Base-by-base conservation (phyloP, 2,797 vertebrate genomes). In the Rhinella marina region DNA sequence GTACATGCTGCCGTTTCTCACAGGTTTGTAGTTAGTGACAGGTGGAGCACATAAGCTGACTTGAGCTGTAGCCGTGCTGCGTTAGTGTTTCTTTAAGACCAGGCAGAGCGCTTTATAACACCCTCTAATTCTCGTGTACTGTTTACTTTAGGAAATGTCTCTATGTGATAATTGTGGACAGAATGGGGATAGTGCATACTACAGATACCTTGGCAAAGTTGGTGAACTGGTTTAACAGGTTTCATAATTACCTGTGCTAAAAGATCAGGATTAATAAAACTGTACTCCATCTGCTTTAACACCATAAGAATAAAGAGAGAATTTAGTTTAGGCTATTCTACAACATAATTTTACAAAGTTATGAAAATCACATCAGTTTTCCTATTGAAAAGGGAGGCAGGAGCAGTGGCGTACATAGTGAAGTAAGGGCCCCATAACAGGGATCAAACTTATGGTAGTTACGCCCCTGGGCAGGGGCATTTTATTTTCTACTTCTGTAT, bases 141-240 rank as follows among this genome's bases (percentile, higher is more conserved):
- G 14, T 79, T 72, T 86, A 72, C 54, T 50, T 86, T 61, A 73
- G 75, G 84, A 48, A 27, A 80, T 81, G 23, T 78, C 41, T 81
- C 70, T 23, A 4, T 52, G 25, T 23, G 17, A 25, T 29, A 25
- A 68, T 23, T 78, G 41, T 13, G 61, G 19, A 21, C 23, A 79
- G 62, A 11, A n/a, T 21, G 27, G 16, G 57, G 50, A 66, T 66
- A 56, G 66, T 80, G 50, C 48, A 50, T 41, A 41, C 54, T 75
- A 12, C 19, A 23, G 29, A 27, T 64, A 52, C 23, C 66, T 56
- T 23, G 56, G n/a, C n/a, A 64, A 68, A 81, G 79, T 57, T 61
- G 68, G 56, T 50, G n/a, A 87, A 82, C 86, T 25, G 68, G 86
- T 81, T 87, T 62, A 16, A 52, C 56, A 52, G 64, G 85, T 62